phyloP scores from a whole-genome alignment of 1,140 invertebrate genomes.

The Gonioctena quinquepunctata region DNA sequence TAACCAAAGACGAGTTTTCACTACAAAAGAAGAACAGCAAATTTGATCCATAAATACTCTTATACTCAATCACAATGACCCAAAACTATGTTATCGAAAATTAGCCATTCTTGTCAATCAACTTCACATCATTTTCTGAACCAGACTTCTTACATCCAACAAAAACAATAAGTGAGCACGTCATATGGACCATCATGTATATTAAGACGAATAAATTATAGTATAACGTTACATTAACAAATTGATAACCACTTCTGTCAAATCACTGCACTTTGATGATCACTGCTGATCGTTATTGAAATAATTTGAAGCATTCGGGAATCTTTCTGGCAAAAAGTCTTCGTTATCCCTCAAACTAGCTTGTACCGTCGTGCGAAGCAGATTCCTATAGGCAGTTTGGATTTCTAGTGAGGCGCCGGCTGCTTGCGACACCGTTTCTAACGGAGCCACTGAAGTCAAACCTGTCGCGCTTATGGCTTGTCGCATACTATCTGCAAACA shows the following conservation, averaged over 20 bases:
- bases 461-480: conserved; percentile 60
- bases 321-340: conserved; percentile 60
- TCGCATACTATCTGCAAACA: conserved; percentile 57
- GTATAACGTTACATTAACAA: background rate
- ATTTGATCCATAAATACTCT: no score
- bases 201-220: background rate
- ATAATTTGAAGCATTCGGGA: conserved; percentile 59
- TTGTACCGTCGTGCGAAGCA: conserved; percentile 55
- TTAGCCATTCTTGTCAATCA: no score
- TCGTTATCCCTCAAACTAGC: conserved; percentile 55
- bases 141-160: no score
- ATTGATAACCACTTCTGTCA: background rate
- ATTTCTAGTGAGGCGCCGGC: conserved; percentile 54
- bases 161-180: background rate
- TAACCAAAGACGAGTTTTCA: no score
- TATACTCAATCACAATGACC: no score
- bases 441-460: conserved; percentile 55
- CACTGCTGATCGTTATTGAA: conserved; percentile 39
- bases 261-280: background rate
- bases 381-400: conserved; percentile 57
- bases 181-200: background rate
- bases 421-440: conserved; percentile 53
- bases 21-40: no score
- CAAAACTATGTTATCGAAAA: no score
- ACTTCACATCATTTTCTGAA: no score